Evolutionary conservation across 1,140 invertebrate genomes (phyloP).

Genomic region (Grapholita molesta): DNA sequence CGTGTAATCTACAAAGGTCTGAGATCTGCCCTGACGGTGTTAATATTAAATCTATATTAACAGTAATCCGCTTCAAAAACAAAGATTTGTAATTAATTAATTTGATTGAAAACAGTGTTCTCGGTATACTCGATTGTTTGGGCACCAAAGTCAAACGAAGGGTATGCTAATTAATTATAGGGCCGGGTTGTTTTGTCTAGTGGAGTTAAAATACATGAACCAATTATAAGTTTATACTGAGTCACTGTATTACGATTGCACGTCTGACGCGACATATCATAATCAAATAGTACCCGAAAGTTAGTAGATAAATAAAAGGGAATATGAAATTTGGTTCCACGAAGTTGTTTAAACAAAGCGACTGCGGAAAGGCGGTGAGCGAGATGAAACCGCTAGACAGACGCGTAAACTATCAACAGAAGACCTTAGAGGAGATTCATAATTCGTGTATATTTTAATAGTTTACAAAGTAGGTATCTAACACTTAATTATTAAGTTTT

Average conservation of each 20-base stretch:
- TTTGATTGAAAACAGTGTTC: background rate
- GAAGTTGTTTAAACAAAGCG: background rate
- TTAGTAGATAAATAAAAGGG: background rate
- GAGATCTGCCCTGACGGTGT: background rate
- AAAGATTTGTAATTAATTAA: slow-evolving; percentile 1
- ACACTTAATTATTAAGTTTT: no score
- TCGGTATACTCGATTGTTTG: background rate
- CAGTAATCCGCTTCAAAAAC: background rate
- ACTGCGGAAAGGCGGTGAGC: background rate
- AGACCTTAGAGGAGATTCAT: background rate
- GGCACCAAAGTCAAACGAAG: slow-evolving; percentile 5
- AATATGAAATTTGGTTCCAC: background rate
- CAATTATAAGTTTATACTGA: slow-evolving; percentile 1
- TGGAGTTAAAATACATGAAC: background rate
- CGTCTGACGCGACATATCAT: background rate
- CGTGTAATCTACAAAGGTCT: background rate
- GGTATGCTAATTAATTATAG: slow-evolving; percentile 7
- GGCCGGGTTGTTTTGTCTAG: slow-evolving; percentile 4
- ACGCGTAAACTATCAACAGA: background rate
- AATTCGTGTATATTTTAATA: background rate
- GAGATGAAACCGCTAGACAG: background rate
- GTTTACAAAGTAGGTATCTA: no score
- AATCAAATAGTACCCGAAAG: background rate
- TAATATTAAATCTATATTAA: background rate
- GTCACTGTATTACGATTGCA: background rate